Evolutionary conservation across 2,888 invertebrate genomes (phyloP), one percentile per base, ranked within the genome.

Genomic region (Agelastica alni): DNA sequence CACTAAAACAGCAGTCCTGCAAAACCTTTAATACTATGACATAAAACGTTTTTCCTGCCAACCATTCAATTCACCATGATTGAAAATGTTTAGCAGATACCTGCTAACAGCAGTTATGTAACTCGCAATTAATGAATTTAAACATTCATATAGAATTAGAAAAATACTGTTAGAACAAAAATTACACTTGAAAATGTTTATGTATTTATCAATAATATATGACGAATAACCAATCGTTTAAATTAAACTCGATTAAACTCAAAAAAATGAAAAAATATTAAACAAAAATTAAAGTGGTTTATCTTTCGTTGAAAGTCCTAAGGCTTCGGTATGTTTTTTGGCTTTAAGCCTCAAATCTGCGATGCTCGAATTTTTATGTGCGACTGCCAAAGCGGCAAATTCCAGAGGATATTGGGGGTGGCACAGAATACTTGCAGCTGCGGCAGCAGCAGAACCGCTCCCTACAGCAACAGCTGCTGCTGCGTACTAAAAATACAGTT

Each of bases 341-440:
- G 96, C 96, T 78, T 96, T 96, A 62, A 96, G 83, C 66, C 96
- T 82, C 51, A 96, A 82, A 79, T 96, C 96, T 0, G 95, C 96
- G 74, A 96, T 96, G 75, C 94, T 95, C 13, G 93, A 94, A 69
- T 91, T 90, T 76, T 91, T 90, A 69, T 89, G 88, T 56, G 89
- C 87, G 10, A 89, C 89, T n/a, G 87, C 86, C 36, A 93, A 82
- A 2, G 90, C 88, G 5, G 93, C 90, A 62, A 93, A 81, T 58
- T 91, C 91, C 34, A 91, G 81, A 14, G 82, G 83, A 71, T 85
- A 84, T 54, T 86, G 85, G 9, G 86, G 86, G 68, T 87, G 82
- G 62, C 86, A 84, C 48, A 88, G 76, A 41, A 82, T 80, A 32
- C 79, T 79, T 10, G 79, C 78, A n/a, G 80, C 76, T 5, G 80